A percentile compares a stretch with the other conserved stretches of the same genome.
Conservation (phyloP, 2,113 vertebrate species). For the Oreochromis tanganicae region DNA sequence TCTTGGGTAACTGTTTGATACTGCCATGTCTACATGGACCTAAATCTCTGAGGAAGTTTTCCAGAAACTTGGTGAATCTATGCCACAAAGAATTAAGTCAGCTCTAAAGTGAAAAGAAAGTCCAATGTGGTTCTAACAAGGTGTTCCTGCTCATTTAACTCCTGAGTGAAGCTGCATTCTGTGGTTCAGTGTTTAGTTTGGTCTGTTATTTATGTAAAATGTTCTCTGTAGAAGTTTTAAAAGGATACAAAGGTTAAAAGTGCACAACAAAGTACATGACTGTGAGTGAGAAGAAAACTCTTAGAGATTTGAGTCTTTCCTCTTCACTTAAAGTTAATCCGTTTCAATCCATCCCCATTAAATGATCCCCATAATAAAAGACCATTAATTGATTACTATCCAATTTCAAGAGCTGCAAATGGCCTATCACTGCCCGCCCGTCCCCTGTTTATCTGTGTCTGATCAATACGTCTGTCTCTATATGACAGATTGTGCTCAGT, state of each 20-base stretch:
- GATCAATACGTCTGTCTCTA: slow-evolving; percentile 69
- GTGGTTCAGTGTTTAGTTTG: not conserved
- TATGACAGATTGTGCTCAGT: slow-evolving; percentile 36
- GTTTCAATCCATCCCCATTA: slow-evolving; percentile 18
- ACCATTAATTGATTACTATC: slow-evolving; percentile 63
- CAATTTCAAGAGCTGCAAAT: slow-evolving; percentile 45
- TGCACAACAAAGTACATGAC: not conserved
- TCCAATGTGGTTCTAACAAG: not conserved
- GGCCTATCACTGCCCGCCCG: slow-evolving; percentile 29
- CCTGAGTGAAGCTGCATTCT: not conserved
- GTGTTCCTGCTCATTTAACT: not conserved
- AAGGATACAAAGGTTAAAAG: not conserved
- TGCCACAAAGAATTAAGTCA: not conserved
- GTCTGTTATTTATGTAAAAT: not conserved
- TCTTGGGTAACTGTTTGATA: not conserved
- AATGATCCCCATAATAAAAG: slow-evolving; percentile 44
- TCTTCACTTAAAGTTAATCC: slow-evolving; percentile 26
- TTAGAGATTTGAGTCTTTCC: not conserved
- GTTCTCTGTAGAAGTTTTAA: not conserved
- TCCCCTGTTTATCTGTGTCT: slow-evolving; percentile 47
- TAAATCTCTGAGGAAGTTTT: not conserved
- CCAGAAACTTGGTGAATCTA: not conserved
- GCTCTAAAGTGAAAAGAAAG: too few relatives aligned
- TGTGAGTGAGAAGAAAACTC: not conserved
- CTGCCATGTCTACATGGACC: not conserved